Conservation (phyloP, 2,888 invertebrate genomes). For the Pollenia amentaria region DNA sequence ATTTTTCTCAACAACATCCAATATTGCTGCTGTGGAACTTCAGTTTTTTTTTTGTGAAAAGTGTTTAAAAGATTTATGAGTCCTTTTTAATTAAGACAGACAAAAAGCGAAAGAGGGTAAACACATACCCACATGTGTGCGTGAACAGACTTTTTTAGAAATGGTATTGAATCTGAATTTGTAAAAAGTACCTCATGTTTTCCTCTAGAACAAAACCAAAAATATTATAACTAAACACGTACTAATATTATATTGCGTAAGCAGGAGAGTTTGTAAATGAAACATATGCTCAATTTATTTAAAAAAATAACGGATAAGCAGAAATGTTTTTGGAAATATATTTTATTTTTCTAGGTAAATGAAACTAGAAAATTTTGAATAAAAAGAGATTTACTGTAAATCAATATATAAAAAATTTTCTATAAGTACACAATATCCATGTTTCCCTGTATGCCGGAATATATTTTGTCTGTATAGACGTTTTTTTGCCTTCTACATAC, state of each 20-base stretch:
- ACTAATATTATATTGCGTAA: constrained; percentile 31
- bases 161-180: neutral
- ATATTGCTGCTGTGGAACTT: neutral
- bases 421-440: too few species aligned
- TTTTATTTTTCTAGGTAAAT: too few species aligned
- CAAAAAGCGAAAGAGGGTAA: neutral
- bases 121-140: neutral
- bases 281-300: constrained; percentile 59
- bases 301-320: constrained; percentile 2
- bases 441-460: neutral
- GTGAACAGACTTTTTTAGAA: neutral
- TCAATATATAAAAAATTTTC: too few species aligned
- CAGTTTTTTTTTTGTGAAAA: constrained; percentile 29
- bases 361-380: too few species aligned
- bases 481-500: neutral
- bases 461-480: neutral
- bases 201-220: neutral
- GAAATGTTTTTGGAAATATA: too few species aligned
- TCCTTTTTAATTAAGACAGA: neutral
- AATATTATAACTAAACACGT: constrained; percentile 50
- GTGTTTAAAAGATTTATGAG: constrained; percentile 72
- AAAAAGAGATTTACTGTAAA: too few species aligned
- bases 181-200: neutral
- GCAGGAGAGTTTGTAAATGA: neutral
- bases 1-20: constrained; percentile 18